These are phyloP conservation scores for Geophilus truncorum DNA, from an alignment of 2,888 invertebrate genomes.

Conservation along the genomic window DNA sequence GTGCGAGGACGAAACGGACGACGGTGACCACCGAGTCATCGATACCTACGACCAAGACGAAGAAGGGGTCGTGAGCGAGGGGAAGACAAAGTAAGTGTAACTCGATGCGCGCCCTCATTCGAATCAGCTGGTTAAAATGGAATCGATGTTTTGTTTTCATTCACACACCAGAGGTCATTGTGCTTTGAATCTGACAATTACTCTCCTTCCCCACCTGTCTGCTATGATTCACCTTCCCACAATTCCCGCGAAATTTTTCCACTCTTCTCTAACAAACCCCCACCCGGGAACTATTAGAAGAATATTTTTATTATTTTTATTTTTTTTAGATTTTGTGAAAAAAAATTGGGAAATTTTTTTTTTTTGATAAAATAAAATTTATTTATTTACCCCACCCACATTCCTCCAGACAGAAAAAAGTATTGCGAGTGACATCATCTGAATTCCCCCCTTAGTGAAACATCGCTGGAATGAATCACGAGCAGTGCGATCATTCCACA, in stretches of 20 bases:
- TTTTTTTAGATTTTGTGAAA: no score
- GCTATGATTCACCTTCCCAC: not conserved
- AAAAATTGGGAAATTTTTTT: not conserved
- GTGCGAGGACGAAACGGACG: constrained; percentile 28
- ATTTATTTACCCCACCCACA: not conserved
- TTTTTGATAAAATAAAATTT: not conserved
- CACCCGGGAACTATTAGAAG: no score
- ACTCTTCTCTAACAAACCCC: no score
- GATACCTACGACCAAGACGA: not conserved
- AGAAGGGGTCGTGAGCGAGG: not conserved
- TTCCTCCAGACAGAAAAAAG: not conserved
- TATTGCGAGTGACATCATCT: not conserved
- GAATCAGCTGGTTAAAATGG: no score
- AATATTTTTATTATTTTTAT: no score
- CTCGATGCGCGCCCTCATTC: no score
- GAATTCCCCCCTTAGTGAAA: not conserved
- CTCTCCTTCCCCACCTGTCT: not conserved
- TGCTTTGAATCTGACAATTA: not conserved
- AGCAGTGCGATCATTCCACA: not conserved
- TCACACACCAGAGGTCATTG: not conserved
- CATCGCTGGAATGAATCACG: not conserved
- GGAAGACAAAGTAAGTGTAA: not conserved
- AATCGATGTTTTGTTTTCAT: not conserved
- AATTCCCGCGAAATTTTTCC: no score
- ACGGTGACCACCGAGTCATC: constrained; percentile 2